A percentile compares a stretch with the other conserved stretches of the same genome.
Evolutionary conservation across 92 coral and sea anemone species (phyloP).

Genomic region (Phenganax subtilis): DNA sequence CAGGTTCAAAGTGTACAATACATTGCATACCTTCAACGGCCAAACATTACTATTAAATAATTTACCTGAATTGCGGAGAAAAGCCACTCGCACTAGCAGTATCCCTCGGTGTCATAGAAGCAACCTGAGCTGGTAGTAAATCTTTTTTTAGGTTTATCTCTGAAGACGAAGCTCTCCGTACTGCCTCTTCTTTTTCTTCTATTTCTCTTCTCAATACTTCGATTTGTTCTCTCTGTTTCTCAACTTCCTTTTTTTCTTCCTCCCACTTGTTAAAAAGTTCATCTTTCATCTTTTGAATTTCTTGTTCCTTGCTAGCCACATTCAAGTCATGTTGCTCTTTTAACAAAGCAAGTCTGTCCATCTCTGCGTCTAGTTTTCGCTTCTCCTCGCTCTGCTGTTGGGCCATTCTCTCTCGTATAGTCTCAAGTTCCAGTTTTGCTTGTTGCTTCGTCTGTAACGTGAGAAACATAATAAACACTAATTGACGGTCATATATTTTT

Average conservation of each 20-base stretch:
- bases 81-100: neutral
- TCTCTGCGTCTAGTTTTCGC: slow-evolving; percentile 74
- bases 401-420: slow-evolving; percentile 73
- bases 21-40: too few relatives aligned
- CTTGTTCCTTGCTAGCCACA: slow-evolving; percentile 75
- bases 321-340: slow-evolving; percentile 86
- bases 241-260: slow-evolving; percentile 79
- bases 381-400: slow-evolving; percentile 87
- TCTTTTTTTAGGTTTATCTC: neutral
- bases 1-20: too few relatives aligned
- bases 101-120: neutral
- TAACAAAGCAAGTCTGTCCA: slow-evolving; percentile 79
- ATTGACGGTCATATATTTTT: neutral
- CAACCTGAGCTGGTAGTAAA: slow-evolving; percentile 21
- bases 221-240: slow-evolving; percentile 78
- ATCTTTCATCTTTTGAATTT: slow-evolving; percentile 79
- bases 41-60: too few relatives aligned
- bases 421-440: slow-evolving; percentile 29
- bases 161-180: slow-evolving; percentile 7
- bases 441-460: slow-evolving; percentile 10
- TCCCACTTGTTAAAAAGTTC: slow-evolving; percentile 87
- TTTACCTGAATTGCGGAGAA: neutral
- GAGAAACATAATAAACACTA: neutral
- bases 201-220: slow-evolving; percentile 75
- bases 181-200: slow-evolving; percentile 65